These are phyloP conservation scores for Delphinapterus leucas DNA, from an alignment of 2,113 vertebrate species.

Conservation along the genomic window DNA sequence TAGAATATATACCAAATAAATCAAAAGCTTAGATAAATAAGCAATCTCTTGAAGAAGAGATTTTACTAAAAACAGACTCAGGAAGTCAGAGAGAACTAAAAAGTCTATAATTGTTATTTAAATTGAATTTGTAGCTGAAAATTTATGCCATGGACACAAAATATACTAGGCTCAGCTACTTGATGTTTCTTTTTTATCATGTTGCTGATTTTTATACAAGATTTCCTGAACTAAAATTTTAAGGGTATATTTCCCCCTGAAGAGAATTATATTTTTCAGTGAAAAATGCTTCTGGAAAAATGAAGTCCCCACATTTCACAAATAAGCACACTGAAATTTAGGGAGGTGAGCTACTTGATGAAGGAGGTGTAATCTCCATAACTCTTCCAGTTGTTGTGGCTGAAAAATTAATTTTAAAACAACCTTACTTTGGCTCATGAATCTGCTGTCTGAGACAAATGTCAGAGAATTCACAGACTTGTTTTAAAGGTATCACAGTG, in stretches of 20 bases:
- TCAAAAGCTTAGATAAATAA: neutral
- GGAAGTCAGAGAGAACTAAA: neutral
- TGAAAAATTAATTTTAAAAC: neutral
- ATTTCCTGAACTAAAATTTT: slow-evolving; percentile 12
- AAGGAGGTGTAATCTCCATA: no score
- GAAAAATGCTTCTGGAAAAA: neutral
- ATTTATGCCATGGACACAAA: neutral
- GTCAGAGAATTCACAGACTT: neutral
- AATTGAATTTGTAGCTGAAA: neutral
- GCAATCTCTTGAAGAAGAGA: neutral
- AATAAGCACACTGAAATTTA: neutral
- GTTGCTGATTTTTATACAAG: neutral
- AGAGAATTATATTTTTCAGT: neutral
- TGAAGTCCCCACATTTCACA: neutral
- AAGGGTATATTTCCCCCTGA: neutral
- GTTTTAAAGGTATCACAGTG: neutral
- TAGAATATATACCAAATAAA: neutral
- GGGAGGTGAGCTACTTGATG: neutral
- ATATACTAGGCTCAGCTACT: neutral
- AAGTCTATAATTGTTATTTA: neutral
- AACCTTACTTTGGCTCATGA: neutral
- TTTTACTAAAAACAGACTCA: neutral
- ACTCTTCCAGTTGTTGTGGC: neutral
- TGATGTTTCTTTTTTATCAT: neutral
- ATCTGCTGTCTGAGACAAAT: neutral